Evolutionary conservation across 2,888 invertebrate genomes (phyloP), one percentile per base, ranked within the genome.

Genomic region (Achlya flavicornis): DNA sequence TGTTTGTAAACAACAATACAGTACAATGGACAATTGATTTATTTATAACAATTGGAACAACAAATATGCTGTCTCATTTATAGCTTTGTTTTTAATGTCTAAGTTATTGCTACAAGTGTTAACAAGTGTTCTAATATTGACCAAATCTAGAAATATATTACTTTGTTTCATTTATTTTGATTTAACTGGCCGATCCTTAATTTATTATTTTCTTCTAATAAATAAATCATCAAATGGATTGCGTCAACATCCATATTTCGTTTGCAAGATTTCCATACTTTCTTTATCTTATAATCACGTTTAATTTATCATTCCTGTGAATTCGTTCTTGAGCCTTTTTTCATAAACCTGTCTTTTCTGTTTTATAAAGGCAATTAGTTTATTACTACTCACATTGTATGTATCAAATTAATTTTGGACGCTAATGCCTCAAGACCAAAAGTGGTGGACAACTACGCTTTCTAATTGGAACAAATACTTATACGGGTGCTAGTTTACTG

Each of bases 391-490:
- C 6, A 41, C 16, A 38, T 41, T 59, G 41, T 5, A 48, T 16
- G 53, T 60, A 60, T 60, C 26, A 19, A 26, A 57, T 62, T 64
- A 68, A 68, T 72, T 78, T 80, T 77, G 74, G 75, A 72, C 65
- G 68, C 57, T 66, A 68, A 64, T 60, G 64, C 63, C 73, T 73
- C 75, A 69, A 73, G 68, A 71, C 69, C 74, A 74, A 79, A 79
- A 78, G 79, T 71, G 70, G 77, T 66, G 65, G 67, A 68, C 60
- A 71, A 68, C 67, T 71, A 72, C 81, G 80, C 81, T 85, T 86
- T 88, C 83, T 85, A 86, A 85, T 84, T 84, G 77, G 81, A 78
- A 75, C 84, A 74, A 71, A 77, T 68, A 74, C 85, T 68, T 83
- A 83, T 81, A 85, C 65, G 86, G 86, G 61, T 64, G 46, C 62